phyloP scores from a whole-genome alignment of 2,797 vertebrate species.

The Mus caroli region DNA sequence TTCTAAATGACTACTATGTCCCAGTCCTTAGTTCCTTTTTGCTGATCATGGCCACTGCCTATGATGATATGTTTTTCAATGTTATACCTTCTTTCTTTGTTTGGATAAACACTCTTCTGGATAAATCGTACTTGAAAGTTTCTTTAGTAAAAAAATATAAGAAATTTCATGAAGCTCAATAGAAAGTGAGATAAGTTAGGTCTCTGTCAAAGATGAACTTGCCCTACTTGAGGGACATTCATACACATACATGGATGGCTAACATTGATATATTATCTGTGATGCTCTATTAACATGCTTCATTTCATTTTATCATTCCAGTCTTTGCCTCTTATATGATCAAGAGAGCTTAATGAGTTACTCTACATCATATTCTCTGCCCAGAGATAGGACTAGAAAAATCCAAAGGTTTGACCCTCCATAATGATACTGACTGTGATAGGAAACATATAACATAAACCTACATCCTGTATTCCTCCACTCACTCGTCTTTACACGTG shows the following conservation, averaged over 20 bases:
- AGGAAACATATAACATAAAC: accelerated
- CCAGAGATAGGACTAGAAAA: background rate
- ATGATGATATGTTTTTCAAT: background rate
- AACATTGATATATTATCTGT: background rate
- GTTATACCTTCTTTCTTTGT: background rate
- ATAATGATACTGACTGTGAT: background rate
- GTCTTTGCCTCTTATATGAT: background rate
- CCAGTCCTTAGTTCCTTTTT: background rate
- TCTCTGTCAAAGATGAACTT: background rate
- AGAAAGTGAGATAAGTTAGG: background rate
- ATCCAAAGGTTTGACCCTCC: background rate
- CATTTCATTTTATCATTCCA: conserved; percentile 21
- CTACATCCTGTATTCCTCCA: background rate
- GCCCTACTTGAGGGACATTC: background rate
- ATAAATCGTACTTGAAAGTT: background rate
- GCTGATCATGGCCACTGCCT: background rate
- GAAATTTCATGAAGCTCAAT: background rate
- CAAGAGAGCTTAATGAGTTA: background rate
- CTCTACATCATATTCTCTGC: background rate
- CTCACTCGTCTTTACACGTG: background rate
- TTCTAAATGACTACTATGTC: background rate
- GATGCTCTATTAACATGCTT: background rate
- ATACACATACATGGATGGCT: background rate
- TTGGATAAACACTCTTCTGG: background rate
- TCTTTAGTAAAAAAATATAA: background rate